phyloP scores from a whole-genome alignment of 2,888 invertebrate genomes.

The Agonopterix subpropinquella region DNA sequence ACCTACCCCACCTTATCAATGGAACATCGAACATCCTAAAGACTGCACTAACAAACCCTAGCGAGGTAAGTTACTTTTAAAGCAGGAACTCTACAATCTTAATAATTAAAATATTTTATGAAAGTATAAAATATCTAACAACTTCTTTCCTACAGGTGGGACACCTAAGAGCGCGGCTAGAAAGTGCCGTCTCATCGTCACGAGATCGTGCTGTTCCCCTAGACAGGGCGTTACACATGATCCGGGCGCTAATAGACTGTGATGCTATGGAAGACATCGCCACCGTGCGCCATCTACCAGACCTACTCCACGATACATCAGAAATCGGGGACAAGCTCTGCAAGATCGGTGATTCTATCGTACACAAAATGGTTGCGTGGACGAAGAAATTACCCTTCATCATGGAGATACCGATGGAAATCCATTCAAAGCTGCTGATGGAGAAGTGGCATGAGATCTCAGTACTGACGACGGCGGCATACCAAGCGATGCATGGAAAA shows the following conservation, averaged over 20 bases:
- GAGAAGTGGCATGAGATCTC: conserved; percentile 99
- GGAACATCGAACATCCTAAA: conserved; percentile 88
- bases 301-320: conserved; percentile 92
- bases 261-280: conserved; percentile 98
- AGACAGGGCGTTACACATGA: conserved; percentile 91
- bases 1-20: conserved; percentile 88
- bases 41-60: conserved; percentile 95
- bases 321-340: conserved; percentile 94
- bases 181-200: conserved; percentile 91
- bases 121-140: not conserved
- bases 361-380: conserved; percentile 99
- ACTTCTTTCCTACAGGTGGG: conserved; percentile 71
- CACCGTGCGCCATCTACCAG: conserved; percentile 92
- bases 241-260: conserved; percentile 94
- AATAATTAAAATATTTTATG: not conserved
- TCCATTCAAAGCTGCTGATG: conserved; percentile 95
- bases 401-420: conserved; percentile 95
- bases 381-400: conserved; percentile 98
- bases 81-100: not conserved
- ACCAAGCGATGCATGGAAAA: conserved; percentile 91
- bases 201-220: conserved; percentile 88
- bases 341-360: conserved; percentile 98
- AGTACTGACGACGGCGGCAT: conserved; percentile 94
- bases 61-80: conserved; percentile 75
- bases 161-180: conserved; percentile 90